Evolutionary conservation across 2,888 invertebrate species (phyloP).

Genomic region (Papilio elwesi): DNA sequence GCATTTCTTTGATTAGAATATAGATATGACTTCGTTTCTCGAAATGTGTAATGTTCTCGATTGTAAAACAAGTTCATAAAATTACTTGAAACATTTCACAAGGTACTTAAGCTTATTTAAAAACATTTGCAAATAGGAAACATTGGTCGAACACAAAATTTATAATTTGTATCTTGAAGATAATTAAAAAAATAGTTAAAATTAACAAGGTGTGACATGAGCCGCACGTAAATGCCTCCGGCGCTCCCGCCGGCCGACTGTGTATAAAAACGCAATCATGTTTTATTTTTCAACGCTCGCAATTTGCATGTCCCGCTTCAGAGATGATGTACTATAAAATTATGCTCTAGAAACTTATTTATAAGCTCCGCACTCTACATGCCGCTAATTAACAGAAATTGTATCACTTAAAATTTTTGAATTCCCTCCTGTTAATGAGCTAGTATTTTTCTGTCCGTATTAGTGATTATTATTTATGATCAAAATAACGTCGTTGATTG

Average conservation of each 20-base stretch:
- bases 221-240: slow-evolving; percentile 56
- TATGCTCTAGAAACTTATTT: slow-evolving; percentile 75
- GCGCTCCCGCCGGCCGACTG: slow-evolving; percentile 64
- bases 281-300: slow-evolving; percentile 78
- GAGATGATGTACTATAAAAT: slow-evolving; percentile 78
- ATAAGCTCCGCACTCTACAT: slow-evolving; percentile 67
- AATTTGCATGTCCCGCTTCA: slow-evolving; percentile 82
- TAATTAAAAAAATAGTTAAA: slow-evolving; percentile 46
- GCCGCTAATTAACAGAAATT: slow-evolving; percentile 58
- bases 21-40: background rate
- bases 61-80: slow-evolving; percentile 5
- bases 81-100: background rate
- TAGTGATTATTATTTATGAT: no score
- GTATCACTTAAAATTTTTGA: slow-evolving; percentile 46
- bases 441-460: background rate
- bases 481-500: no score
- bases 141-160: slow-evolving; percentile 24
- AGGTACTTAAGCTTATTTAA: background rate
- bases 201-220: slow-evolving; percentile 49
- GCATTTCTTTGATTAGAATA: background rate
- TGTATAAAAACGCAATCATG: slow-evolving; percentile 78
- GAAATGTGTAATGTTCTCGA: background rate
- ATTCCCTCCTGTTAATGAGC: slow-evolving; percentile 45
- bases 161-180: slow-evolving; percentile 37
- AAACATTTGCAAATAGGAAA: slow-evolving; percentile 5